Base-by-base conservation (phyloP, 30 jellyfish, hydroid and myxozoan genomes). In the Turritopsis dohrnii region DNA sequence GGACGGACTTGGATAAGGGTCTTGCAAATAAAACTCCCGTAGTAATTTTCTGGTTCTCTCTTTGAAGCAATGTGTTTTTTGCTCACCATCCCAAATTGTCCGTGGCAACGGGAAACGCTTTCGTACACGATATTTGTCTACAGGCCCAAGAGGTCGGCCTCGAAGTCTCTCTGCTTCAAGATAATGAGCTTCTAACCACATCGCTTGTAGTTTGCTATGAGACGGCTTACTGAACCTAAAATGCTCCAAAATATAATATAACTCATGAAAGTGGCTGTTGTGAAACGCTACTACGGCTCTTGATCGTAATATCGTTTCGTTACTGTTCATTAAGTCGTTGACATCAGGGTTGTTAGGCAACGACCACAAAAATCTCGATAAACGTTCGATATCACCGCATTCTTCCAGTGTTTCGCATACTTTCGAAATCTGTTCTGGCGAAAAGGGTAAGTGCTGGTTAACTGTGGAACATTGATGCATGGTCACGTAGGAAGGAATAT, bases 71-170 rank as follows among this genome's bases (percentile, higher is more conserved):
- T 95, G 97, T 20, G 97, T 84, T 75, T 87, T 95, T 77, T 95
- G 97, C 84, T 95, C 99, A 29, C 99, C 99, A 71, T 95, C 97
- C 97, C 97, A 95, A 21, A 95, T 95, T 29, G 97, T 95, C 52
- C 97, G 79, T 23, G 99, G 99, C 53, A 90, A 71, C 0, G 99
- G 99, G 76, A 89, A 95, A 16, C 97, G 93, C 89, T 95, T 95
- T 30, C 99, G 71, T 22, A 95, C 96, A n/a, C 99, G 93, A 86
- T 89, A 95, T 80, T 90, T 90, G 71, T 95, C 99, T 20, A 95
- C 99, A 7, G 99, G 97, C 24, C 97, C 97, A 19, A 95, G 88
- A 8, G 97, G 96, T 19, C 97, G 74, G 21, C 97, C 97, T 23
- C 97, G 79, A 21, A 89, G 79, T 74, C 93, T 71, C 41, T 95